Percentiles rank a stretch among this genome's conserved stretches.
phyloP scores from a whole-genome alignment of 2,888 invertebrate species.

The Zeuzera pyrina region DNA sequence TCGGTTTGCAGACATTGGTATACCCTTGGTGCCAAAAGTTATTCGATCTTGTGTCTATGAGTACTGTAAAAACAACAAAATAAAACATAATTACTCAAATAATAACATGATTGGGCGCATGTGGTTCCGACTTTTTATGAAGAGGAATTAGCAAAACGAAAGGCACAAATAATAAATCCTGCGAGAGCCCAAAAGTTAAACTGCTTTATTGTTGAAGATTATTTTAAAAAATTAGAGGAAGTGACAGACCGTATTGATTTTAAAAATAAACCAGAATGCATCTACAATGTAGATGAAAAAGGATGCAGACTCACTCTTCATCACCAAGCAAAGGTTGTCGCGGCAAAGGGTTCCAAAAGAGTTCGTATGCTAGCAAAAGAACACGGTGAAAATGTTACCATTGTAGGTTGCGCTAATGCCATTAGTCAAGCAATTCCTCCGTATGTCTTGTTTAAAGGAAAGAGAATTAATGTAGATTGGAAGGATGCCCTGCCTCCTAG shows the following conservation, averaged over 20 bases:
- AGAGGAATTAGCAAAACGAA: slow-evolving; percentile 1
- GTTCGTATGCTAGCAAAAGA: slow-evolving; percentile 5
- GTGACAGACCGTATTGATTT: slow-evolving; percentile 3
- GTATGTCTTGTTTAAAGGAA: slow-evolving; percentile 6
- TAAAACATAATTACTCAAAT: too few species aligned
- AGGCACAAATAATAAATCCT: slow-evolving; percentile 7
- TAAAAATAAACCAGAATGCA: slow-evolving; percentile 5
- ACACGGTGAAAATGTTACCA: slow-evolving; percentile 7
- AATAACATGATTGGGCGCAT: slow-evolving; percentile 1
- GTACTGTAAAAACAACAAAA: slow-evolving; percentile 1
- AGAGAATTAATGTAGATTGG: slow-evolving; percentile 9
- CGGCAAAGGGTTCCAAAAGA: slow-evolving; percentile 4
- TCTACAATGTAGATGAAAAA: slow-evolving; percentile 10
- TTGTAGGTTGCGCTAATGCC: slow-evolving; percentile 8
- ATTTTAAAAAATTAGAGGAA: slow-evolving; percentile 4
- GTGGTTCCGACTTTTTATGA: slow-evolving; percentile 2
- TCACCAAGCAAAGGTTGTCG: slow-evolving; percentile 7
- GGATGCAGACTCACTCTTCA: slow-evolving; percentile 9
- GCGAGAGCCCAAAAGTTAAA: slow-evolving; percentile 9
- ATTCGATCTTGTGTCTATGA: slow-evolving; percentile 3
- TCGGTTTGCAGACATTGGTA: slow-evolving; percentile 7
- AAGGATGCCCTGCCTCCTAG: slow-evolving; percentile 13
- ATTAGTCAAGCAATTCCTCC: slow-evolving; percentile 6
- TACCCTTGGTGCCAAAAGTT: slow-evolving; percentile 7
- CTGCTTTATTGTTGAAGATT: slow-evolving; percentile 6